These are phyloP conservation scores for Octodonta nipae DNA, from an alignment of 2,888 invertebrate genomes.

Conservation along the genomic window DNA sequence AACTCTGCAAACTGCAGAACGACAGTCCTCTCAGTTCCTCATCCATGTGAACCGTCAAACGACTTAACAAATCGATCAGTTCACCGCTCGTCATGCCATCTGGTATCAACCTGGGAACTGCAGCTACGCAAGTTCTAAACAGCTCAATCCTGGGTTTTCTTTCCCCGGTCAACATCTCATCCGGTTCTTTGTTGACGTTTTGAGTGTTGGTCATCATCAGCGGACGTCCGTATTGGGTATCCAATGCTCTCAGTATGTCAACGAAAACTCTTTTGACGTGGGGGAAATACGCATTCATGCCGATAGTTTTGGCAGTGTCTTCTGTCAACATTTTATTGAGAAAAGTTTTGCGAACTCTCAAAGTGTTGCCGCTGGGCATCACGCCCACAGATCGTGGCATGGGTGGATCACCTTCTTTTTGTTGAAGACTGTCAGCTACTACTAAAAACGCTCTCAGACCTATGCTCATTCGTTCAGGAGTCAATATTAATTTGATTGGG, in stretches of 20 bases:
- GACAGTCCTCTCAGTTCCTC: constrained; percentile 89
- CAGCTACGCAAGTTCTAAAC: constrained; percentile 95
- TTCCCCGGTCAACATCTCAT: constrained; percentile 86
- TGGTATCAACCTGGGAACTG: constrained; percentile 84
- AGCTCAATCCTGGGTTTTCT: constrained; percentile 94
- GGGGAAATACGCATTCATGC: constrained; percentile 92
- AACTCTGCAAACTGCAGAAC: constrained; percentile 87
- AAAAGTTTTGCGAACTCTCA: constrained; percentile 85
- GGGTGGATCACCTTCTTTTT: constrained; percentile 97
- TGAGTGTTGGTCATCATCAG: constrained; percentile 93
- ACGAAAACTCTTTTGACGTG: constrained; percentile 91
- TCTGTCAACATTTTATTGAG: constrained; percentile 93
- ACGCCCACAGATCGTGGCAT: constrained; percentile 73
- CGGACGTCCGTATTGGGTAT: constrained; percentile 92
- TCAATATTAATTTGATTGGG: constrained; percentile 80
- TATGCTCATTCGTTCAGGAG: constrained; percentile 96
- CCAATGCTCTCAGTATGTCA: constrained; percentile 85
- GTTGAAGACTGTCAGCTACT: constrained; percentile 94
- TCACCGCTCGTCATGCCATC: constrained; percentile 94
- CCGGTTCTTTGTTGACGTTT: constrained; percentile 87
- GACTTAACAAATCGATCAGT: constrained; percentile 81
- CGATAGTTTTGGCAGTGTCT: constrained; percentile 89
- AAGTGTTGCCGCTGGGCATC: constrained; percentile 85
- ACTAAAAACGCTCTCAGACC: constrained; percentile 94
- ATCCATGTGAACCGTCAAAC: constrained; percentile 95